A percentile compares a stretch with the other conserved stretches of the same genome.
These are phyloP conservation scores for Electrophaes corylata DNA, from an alignment of 2,888 invertebrate genomes.

Conservation along the genomic window DNA sequence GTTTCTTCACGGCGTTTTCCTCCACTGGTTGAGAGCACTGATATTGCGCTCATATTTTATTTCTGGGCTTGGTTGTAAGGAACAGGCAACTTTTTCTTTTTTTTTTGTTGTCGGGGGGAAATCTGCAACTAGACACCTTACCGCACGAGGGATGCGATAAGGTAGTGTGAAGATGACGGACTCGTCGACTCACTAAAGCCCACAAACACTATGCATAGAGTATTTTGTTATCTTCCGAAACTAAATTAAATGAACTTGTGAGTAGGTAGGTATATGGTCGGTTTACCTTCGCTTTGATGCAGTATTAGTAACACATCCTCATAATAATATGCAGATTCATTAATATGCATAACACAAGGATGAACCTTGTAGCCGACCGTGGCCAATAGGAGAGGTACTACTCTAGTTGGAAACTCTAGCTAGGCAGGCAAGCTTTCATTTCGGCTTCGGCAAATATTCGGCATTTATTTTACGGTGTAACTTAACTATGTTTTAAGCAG, in stretches of 20 bases:
- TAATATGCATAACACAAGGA: constrained; percentile 76
- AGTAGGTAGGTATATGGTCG: constrained; percentile 3
- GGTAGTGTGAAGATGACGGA: no score
- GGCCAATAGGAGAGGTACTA: constrained; percentile 63
- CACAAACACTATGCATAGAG: constrained; percentile 20
- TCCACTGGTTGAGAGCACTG: no score
- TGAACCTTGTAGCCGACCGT: constrained; percentile 65
- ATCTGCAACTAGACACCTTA: no score
- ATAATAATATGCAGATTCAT: constrained; percentile 68
- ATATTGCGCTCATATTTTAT: no score
- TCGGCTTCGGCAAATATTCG: constrained; percentile 9
- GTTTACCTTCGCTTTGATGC: constrained; percentile 29
- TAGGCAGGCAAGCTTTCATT: neutral
- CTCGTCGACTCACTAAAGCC: no score
- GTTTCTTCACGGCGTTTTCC: no score
- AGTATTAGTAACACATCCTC: constrained; percentile 50
- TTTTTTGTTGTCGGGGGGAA: no score
- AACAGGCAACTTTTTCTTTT: no score
- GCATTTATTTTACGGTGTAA: neutral
- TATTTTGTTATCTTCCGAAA: constrained; percentile 49
- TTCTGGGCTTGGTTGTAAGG: no score
- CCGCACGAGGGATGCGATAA: no score
- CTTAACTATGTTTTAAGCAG: neutral
- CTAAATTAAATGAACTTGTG: constrained; percentile 29
- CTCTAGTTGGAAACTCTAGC: constrained; percentile 67